Percentiles rank a stretch among this genome's conserved stretches.
These are phyloP conservation scores for Erythrocercus mccallii DNA, from an alignment of 2,113 vertebrate genomes.

Conservation along the genomic window DNA sequence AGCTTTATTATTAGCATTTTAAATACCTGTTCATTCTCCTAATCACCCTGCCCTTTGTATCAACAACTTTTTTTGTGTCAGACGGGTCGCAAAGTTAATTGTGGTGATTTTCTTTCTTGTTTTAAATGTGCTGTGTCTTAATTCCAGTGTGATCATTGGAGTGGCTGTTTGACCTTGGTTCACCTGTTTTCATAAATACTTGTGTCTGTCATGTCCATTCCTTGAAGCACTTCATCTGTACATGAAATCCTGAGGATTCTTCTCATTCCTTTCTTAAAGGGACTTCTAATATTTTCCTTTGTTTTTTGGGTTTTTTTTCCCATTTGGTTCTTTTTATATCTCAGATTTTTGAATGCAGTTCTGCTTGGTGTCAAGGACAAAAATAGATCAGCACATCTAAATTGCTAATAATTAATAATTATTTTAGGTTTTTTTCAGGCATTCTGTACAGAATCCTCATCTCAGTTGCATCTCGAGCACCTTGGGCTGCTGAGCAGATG, in stretches of 20 bases:
- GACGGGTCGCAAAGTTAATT: neutral
- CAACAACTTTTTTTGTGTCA: neutral
- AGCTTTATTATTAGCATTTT: neutral
- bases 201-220: neutral
- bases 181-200: neutral
- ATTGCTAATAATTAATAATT: neutral
- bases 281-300: neutral
- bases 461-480: neutral
- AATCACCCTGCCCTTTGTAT: neutral
- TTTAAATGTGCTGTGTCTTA: neutral
- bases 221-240: neutral
- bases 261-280: conserved; percentile 30
- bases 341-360: neutral
- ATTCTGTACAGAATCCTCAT: neutral
- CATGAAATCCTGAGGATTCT: neutral
- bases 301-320: neutral
- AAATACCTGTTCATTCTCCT: neutral
- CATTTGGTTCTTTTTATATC: neutral
- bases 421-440: neutral
- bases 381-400: neutral
- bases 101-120: neutral
- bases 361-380: neutral
- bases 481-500: neutral
- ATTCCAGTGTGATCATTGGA: neutral
- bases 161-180: conserved; percentile 1